Evolutionary conservation across 1,140 invertebrate genomes (phyloP).

Genomic region (Drosophila pruinosa): DNA sequence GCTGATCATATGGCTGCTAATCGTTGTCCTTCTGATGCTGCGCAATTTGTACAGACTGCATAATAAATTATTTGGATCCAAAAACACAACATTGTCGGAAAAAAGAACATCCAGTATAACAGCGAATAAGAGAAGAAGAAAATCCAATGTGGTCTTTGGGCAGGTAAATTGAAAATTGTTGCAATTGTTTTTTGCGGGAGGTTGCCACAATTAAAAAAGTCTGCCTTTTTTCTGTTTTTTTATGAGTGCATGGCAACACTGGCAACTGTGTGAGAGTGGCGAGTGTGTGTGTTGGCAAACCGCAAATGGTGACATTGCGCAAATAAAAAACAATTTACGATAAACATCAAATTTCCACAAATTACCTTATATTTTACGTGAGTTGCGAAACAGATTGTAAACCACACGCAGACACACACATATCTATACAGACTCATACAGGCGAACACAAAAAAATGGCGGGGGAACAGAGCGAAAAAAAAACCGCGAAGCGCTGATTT

Average conservation of each 20-base stretch:
- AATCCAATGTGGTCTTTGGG: constrained; percentile 4
- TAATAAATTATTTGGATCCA: not conserved
- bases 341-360: constrained; percentile 83
- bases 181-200: constrained; percentile 50
- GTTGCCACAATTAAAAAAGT: constrained; percentile 46
- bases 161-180: constrained; percentile 79
- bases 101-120: not conserved
- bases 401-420: constrained; percentile 54
- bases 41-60: not conserved
- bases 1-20: constrained; percentile 11
- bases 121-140: constrained; percentile 4
- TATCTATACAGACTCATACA: constrained; percentile 11
- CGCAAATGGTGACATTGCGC: constrained; percentile 80
- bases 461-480: constrained; percentile 32
- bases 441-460: constrained; percentile 38
- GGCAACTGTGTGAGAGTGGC: not conserved
- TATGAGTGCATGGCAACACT: constrained; percentile 14
- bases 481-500: constrained; percentile 71
- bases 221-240: constrained; percentile 26
- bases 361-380: constrained; percentile 83
- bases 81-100: not conserved
- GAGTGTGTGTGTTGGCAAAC: constrained; percentile 60
- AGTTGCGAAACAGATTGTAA: constrained; percentile 82
- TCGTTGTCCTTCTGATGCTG: constrained; percentile 4
- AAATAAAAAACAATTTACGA: constrained; percentile 83